A percentile compares a stretch with the other conserved stretches of the same genome.
These are phyloP conservation scores for Nothocercus julius DNA, from an alignment of 2,113 vertebrate genomes.

Conservation along the genomic window DNA sequence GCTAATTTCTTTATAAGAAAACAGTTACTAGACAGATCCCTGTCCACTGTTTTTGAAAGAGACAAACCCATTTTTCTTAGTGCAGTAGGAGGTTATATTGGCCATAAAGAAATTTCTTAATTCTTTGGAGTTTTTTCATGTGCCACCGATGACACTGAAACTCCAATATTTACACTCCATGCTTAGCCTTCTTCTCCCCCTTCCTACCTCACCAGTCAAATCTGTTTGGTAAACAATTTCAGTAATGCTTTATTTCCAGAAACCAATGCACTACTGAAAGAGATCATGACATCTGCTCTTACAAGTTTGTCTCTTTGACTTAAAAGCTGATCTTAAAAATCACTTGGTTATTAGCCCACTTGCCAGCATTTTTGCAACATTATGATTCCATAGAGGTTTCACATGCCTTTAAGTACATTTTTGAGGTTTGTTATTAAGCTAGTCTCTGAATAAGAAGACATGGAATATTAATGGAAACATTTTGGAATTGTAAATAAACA, in stretches of 20 bases:
- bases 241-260: neutral
- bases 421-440: slow-evolving; percentile 65
- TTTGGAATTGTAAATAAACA: slow-evolving; percentile 80
- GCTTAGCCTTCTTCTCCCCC: neutral
- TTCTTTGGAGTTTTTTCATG: neutral
- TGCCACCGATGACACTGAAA: neutral
- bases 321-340: slow-evolving; percentile 56
- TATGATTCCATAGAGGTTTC: slow-evolving; percentile 67
- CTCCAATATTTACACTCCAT: neutral
- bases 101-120: neutral
- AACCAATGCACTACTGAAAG: neutral
- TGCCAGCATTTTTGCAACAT: slow-evolving; percentile 2
- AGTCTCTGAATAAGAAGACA: slow-evolving; percentile 54
- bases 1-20: neutral
- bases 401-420: slow-evolving; percentile 72
- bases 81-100: neutral
- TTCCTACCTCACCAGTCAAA: neutral
- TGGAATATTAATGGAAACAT: slow-evolving; percentile 75
- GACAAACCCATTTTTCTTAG: neutral
- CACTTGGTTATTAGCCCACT: slow-evolving; percentile 47
- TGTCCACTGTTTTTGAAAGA: neutral
- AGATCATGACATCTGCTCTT: neutral
- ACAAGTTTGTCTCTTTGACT: neutral
- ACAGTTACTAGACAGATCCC: neutral
- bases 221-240: neutral